Conservation (phyloP, 2,888 invertebrate genomes). For the Microdon myrmicae region DNA sequence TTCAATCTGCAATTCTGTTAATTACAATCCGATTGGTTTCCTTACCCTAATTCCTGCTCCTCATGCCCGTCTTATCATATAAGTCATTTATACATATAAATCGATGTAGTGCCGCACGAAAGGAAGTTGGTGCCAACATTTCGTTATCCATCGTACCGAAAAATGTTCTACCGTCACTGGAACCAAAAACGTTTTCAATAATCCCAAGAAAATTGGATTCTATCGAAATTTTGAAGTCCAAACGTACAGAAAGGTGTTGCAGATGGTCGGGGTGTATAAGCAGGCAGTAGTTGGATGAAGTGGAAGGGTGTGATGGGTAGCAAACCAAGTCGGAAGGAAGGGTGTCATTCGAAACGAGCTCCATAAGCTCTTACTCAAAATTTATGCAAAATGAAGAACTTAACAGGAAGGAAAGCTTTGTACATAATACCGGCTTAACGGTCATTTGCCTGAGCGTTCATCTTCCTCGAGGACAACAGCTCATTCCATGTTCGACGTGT, state of each 20-base stretch:
- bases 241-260: too few species aligned
- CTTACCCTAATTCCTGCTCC: conserved; percentile 1
- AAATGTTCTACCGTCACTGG: conserved; percentile 5
- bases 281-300: neutral
- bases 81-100: neutral
- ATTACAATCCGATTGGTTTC: conserved; percentile 44
- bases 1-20: conserved; percentile 44
- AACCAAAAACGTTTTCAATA: conserved; percentile 21
- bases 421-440: too few species aligned
- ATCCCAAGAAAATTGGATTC: conserved; percentile 28
- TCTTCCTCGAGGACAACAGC: too few species aligned
- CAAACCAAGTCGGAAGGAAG: too few species aligned
- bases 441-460: too few species aligned
- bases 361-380: too few species aligned
- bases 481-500: too few species aligned
- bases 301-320: too few species aligned
- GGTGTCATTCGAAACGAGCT: too few species aligned
- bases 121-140: conserved; percentile 9
- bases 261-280: too few species aligned
- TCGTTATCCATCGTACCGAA: conserved; percentile 1
- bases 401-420: too few species aligned
- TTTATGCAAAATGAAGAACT: too few species aligned
- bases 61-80: neutral
- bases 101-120: neutral
- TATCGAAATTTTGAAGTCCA: conserved; percentile 5